Conservation (phyloP, 2,888 invertebrate genomes). For the Lathronympha strigana region DNA sequence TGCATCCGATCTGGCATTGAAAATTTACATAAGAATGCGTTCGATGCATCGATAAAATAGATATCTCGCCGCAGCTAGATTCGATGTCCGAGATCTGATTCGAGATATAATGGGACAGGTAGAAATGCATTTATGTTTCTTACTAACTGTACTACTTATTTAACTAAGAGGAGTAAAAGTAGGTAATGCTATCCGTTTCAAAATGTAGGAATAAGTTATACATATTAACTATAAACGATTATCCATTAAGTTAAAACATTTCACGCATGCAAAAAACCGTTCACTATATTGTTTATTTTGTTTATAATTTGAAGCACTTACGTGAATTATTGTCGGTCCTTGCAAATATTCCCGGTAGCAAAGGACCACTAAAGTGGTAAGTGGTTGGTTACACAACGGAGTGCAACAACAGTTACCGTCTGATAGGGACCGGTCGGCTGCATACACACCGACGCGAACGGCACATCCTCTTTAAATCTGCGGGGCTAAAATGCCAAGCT, state of each 20-base stretch:
- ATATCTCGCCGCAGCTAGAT: slow-evolving; percentile 2
- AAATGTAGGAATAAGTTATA: too few species aligned
- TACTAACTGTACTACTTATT: too few species aligned
- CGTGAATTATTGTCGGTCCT: not conserved
- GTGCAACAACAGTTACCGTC: slow-evolving; percentile 54
- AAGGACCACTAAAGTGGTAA: not conserved
- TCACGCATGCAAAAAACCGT: too few species aligned
- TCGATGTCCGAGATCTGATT: slow-evolving; percentile 12
- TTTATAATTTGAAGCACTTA: too few species aligned
- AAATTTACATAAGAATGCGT: slow-evolving; percentile 26
- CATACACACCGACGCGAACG: slow-evolving; percentile 56
- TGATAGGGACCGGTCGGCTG: slow-evolving; percentile 35
- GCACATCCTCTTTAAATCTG: too few species aligned
- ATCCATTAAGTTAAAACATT: too few species aligned
- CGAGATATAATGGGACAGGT: slow-evolving; percentile 20
- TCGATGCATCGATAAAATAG: slow-evolving; percentile 14
- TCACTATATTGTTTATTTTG: too few species aligned
- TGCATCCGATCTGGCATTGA: slow-evolving; percentile 18
- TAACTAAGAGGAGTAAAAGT: too few species aligned
- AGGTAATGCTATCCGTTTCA: too few species aligned
- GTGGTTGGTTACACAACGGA: slow-evolving; percentile 37
- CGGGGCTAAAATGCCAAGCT: too few species aligned
- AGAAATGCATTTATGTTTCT: not conserved
- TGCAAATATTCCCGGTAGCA: slow-evolving; percentile 6
- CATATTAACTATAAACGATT: too few species aligned